Percentiles rank a stretch among this genome's conserved stretches.
Evolutionary conservation across 2,797 vertebrate genomes (phyloP).

Genomic region (Anisognathus igniventris): DNA sequence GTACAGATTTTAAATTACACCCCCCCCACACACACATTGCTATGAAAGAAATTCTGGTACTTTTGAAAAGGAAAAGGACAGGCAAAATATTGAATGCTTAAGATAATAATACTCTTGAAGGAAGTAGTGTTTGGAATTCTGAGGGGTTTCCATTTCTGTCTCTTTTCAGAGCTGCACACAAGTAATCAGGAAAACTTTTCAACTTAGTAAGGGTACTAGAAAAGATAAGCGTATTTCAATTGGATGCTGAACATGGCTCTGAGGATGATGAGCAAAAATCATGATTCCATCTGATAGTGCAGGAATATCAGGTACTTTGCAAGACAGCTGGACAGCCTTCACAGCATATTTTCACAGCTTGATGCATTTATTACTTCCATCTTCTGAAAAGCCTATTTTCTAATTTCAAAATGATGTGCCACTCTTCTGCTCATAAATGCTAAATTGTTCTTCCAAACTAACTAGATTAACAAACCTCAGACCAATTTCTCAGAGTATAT

Average conservation of each 20-base stretch:
- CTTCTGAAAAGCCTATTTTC: not conserved
- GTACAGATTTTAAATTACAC: not conserved
- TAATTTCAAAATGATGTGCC: not conserved
- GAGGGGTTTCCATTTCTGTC: not conserved
- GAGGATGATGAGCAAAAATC: not conserved
- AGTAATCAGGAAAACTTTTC: not conserved
- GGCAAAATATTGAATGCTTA: not conserved
- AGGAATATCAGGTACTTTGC: not conserved
- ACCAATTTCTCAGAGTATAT: not conserved
- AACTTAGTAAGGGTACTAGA: not conserved
- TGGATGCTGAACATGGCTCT: not conserved
- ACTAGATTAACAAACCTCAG: not conserved
- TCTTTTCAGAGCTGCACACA: not conserved
- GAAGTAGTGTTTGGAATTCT: not conserved
- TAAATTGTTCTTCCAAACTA: not conserved
- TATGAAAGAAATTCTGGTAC: not conserved
- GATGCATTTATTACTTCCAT: not conserved
- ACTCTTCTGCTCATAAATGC: not conserved
- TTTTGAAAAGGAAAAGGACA: not conserved
- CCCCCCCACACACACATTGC: accelerated
- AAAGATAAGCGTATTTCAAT: not conserved
- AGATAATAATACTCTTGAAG: not conserved
- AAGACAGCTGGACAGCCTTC: not conserved
- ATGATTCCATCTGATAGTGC: not conserved
- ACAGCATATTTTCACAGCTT: not conserved